Evolutionary conservation across 1,140 invertebrate genomes (phyloP).

Genomic region (Diorhabda elongata): DNA sequence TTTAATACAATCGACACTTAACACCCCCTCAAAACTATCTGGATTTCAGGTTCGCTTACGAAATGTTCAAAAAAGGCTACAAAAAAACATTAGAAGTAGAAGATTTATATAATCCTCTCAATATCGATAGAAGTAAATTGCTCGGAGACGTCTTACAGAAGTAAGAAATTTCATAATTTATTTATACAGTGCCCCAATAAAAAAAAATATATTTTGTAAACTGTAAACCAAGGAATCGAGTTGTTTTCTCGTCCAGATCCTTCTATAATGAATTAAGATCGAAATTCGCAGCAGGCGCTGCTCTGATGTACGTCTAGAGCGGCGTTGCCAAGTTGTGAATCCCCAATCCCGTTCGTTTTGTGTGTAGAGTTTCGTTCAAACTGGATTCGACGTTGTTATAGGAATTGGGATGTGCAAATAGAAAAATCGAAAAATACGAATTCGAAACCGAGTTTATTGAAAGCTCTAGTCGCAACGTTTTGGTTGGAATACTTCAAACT

Average conservation of each 20-base stretch:
- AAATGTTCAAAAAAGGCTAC: constrained; percentile 54
- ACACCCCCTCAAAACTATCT: no score
- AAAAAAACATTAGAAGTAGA: constrained; percentile 51
- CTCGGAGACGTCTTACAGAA: constrained; percentile 52
- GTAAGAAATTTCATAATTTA: constrained; percentile 41
- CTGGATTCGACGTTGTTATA: constrained; percentile 18
- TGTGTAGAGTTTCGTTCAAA: constrained; percentile 62
- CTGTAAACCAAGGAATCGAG: no score
- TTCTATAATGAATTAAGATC: no score
- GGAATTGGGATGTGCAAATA: constrained; percentile 46
- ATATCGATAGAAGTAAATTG: constrained; percentile 49
- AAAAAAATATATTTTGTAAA: no score
- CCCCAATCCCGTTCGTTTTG: constrained; percentile 35
- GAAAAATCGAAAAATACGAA: constrained; percentile 34
- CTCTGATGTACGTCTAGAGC: no score
- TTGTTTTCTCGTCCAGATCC: no score
- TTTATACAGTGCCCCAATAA: no score
- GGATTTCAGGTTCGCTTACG: constrained; percentile 52
- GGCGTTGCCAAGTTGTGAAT: no score
- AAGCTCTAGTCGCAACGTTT: constrained; percentile 46
- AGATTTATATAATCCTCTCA: constrained; percentile 55
- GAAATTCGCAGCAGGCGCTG: no score
- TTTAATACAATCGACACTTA: not conserved
- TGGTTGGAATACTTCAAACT: constrained; percentile 42
- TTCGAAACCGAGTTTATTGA: constrained; percentile 42